These are phyloP conservation scores for Sebastiscus tertius DNA, from an alignment of 2,797 vertebrate species.

Conservation along the genomic window DNA sequence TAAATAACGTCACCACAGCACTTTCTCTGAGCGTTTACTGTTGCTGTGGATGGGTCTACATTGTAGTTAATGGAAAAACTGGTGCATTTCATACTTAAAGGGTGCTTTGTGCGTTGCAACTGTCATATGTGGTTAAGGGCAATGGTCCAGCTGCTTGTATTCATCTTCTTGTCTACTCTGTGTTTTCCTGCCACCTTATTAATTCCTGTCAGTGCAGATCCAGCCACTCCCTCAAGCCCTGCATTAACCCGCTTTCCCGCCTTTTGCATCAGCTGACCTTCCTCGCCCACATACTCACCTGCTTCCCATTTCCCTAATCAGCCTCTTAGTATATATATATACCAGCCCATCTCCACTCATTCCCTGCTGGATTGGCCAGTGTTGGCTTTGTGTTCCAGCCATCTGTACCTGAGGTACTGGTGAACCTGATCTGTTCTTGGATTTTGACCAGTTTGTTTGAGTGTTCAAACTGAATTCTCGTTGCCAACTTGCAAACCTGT, in stretches of 20 bases:
- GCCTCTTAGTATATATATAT: not conserved
- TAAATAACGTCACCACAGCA: too few relatives aligned
- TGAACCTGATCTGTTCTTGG: not conserved
- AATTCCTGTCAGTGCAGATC: not conserved
- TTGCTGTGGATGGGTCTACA: too few relatives aligned
- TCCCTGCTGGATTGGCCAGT: fast-evolving
- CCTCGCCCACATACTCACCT: not conserved
- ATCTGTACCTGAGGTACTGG: not conserved
- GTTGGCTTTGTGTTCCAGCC: not conserved
- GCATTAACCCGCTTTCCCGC: not conserved
- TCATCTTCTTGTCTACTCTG: not conserved
- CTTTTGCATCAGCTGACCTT: not conserved
- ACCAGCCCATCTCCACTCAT: not conserved
- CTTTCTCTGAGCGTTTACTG: too few relatives aligned
- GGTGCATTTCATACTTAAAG: too few relatives aligned
- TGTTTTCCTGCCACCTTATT: not conserved
- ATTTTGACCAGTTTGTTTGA: not conserved
- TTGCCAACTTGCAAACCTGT: not conserved
- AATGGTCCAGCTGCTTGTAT: not conserved
- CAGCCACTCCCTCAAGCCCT: not conserved
- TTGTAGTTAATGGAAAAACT: too few relatives aligned
- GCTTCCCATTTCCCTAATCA: not conserved
- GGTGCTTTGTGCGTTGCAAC: not conserved
- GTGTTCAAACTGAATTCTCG: too few relatives aligned
- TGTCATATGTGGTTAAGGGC: not conserved